Percentiles rank a stretch among this genome's conserved stretches.
Conservation (phyloP, 2,797 vertebrate species). For the Phrynocephalus guinanensis region DNA sequence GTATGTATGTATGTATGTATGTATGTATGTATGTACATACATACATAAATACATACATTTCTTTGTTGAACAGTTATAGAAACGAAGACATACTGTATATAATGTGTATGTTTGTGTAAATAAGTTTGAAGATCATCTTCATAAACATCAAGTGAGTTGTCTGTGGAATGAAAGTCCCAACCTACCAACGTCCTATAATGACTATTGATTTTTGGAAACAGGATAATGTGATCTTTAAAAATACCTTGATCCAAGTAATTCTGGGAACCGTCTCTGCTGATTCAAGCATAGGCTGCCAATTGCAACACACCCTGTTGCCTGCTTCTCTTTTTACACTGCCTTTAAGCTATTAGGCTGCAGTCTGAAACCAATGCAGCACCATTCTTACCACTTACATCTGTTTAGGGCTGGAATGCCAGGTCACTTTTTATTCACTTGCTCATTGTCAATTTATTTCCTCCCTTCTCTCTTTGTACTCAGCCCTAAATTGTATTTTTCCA, state of each 20-base stretch:
- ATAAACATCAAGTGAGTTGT: constrained; percentile 24
- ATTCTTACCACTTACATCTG: neutral
- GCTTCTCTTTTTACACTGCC: constrained; percentile 15
- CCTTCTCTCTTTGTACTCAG: too few relatives aligned
- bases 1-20: too few relatives aligned
- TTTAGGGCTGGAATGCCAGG: neutral
- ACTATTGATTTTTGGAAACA: constrained; percentile 41
- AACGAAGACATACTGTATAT: too few relatives aligned
- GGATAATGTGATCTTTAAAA: constrained; percentile 36
- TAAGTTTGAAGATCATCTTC: neutral
- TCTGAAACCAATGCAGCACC: neutral
- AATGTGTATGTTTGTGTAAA: neutral
- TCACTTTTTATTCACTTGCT: neutral
- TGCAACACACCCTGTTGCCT: constrained; percentile 3
- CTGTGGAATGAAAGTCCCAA: constrained; percentile 25
- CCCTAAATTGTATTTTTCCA: neutral
- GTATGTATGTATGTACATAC: too few relatives aligned
- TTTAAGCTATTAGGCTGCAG: neutral
- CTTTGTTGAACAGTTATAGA: neutral
- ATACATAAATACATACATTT: neutral
- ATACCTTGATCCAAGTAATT: constrained; percentile 38
- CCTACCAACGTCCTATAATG: constrained; percentile 31
- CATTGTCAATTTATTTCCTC: neutral
- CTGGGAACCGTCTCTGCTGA: constrained; percentile 43
- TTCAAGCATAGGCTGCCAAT: constrained; percentile 12